phyloP scores from a whole-genome alignment of 1,140 invertebrate species.

The Macrostomum lignano region DNA sequence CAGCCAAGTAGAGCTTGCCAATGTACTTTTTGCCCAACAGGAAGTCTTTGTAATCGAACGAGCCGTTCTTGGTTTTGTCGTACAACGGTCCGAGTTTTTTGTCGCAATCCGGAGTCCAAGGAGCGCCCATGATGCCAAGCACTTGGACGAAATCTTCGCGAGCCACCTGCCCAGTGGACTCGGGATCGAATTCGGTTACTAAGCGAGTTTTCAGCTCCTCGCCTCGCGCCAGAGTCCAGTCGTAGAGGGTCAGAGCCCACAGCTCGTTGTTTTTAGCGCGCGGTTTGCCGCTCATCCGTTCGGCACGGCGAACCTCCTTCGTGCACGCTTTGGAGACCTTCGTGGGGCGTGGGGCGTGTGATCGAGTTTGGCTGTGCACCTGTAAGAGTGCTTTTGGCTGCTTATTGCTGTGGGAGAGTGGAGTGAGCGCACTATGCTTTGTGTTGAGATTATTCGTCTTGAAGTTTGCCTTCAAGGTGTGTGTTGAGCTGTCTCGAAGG shows the following conservation, averaged over 20 bases:
- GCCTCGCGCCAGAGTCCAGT: conserved; percentile 17
- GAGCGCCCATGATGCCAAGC: conserved; percentile 12
- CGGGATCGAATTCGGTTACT: conserved; percentile 14
- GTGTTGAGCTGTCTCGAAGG: too few relatives aligned
- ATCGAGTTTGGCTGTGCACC: too few relatives aligned
- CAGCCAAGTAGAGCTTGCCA: conserved; percentile 22
- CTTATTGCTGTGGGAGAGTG: too few relatives aligned
- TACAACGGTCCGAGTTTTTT: conserved; percentile 16
- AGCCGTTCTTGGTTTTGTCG: conserved; percentile 15
- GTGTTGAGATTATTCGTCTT: too few relatives aligned
- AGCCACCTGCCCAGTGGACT: conserved; percentile 5
- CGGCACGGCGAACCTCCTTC: conserved; percentile 24
- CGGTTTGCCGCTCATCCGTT: conserved; percentile 21
- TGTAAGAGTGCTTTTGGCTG: too few relatives aligned
- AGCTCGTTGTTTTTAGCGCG: conserved; percentile 23
- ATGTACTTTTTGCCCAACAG: conserved; percentile 25
- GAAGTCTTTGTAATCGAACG: conserved; percentile 24
- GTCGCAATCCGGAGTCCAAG: conserved; percentile 14
- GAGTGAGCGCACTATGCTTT: too few relatives aligned
- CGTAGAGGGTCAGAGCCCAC: conserved; percentile 23
- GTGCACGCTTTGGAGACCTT: conserved; percentile 23
- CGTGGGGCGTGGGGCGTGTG: too few relatives aligned
- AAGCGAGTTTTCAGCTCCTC: conserved; percentile 15
- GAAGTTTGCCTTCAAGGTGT: too few relatives aligned
- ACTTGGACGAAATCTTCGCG: conserved; percentile 15